Percentiles rank a stretch among this genome's conserved stretches.
phyloP scores from a whole-genome alignment of 2,888 invertebrate genomes.

The Nematopogon swammerdamellus region DNA sequence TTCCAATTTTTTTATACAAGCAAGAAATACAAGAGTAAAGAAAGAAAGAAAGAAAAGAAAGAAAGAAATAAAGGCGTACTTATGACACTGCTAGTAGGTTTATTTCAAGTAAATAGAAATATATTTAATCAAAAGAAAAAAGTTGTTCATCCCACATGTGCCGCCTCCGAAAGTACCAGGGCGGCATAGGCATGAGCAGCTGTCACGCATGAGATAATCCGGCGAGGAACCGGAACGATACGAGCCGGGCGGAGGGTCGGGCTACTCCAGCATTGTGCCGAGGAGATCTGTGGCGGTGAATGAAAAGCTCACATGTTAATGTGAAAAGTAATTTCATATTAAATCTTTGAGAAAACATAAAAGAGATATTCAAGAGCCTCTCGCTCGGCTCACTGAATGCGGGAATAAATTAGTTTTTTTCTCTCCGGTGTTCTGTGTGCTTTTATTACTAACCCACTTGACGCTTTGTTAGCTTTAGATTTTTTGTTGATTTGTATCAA shows the following conservation, averaged over 20 bases:
- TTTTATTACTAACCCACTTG: too few species aligned
- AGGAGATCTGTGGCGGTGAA: slow-evolving; percentile 9
- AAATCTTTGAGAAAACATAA: slow-evolving; percentile 49
- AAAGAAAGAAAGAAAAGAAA: too few species aligned
- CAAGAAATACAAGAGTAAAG: too few species aligned
- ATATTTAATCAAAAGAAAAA: too few species aligned
- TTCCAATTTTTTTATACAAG: too few species aligned
- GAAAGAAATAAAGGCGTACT: too few species aligned
- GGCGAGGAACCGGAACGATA: slow-evolving; percentile 18
- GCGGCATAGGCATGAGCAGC: slow-evolving; percentile 27
- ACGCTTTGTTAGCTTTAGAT: too few species aligned
- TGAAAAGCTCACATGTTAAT: slow-evolving; percentile 45
- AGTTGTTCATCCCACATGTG: slow-evolving; percentile 9
- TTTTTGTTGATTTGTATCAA: too few species aligned
- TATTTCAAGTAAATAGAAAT: too few species aligned
- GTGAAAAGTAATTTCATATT: slow-evolving; percentile 51
- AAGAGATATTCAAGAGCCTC: slow-evolving; percentile 35
- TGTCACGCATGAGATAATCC: slow-evolving; percentile 51
- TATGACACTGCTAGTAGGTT: too few species aligned
- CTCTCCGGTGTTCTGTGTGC: too few species aligned
- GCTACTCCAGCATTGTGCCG: neutral
- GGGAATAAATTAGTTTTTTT: slow-evolving; percentile 51
- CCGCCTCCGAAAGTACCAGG: slow-evolving; percentile 21
- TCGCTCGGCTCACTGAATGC: slow-evolving; percentile 29
- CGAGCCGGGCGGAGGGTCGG: slow-evolving; percentile 1